phyloP scores from a whole-genome alignment of 2,888 invertebrate genomes.

The Notodonta ziczac region DNA sequence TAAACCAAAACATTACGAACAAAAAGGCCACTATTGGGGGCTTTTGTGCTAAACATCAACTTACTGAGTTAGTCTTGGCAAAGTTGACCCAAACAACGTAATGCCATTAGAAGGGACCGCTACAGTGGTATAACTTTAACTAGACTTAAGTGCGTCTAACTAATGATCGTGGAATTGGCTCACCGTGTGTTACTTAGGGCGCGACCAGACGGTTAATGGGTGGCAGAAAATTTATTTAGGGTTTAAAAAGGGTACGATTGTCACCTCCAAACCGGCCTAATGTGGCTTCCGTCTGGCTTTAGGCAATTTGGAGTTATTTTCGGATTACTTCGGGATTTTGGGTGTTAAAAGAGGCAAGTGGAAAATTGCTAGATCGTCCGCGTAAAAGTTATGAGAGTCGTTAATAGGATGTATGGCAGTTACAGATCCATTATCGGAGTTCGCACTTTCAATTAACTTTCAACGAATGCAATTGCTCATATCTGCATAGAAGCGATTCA shows the following conservation, averaged over 20 bases:
- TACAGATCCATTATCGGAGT: not conserved
- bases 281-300: not conserved
- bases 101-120: slow-evolving; percentile 45
- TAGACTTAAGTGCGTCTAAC: slow-evolving; percentile 38
- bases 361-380: not conserved
- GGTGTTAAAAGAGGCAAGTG: not conserved
- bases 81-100: slow-evolving; percentile 44
- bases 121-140: slow-evolving; percentile 30
- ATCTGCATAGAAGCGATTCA: too few relatives aligned
- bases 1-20: slow-evolving; percentile 8
- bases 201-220: slow-evolving; percentile 5
- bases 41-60: slow-evolving; percentile 27
- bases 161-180: slow-evolving; percentile 40
- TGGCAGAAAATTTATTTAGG: slow-evolving; percentile 6
- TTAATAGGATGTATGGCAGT: not conserved
- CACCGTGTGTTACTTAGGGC: slow-evolving; percentile 22
- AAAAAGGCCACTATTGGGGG: slow-evolving; percentile 14
- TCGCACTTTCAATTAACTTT: too few relatives aligned
- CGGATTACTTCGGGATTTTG: not conserved
- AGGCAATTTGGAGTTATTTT: not conserved
- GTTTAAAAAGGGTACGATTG: slow-evolving; percentile 2
- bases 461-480: too few relatives aligned
- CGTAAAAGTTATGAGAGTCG: not conserved
- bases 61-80: slow-evolving; percentile 28
- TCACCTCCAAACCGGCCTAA: not conserved